Conservation (phyloP, 2,797 vertebrate species). For the Geotrypetes seraphini region DNA sequence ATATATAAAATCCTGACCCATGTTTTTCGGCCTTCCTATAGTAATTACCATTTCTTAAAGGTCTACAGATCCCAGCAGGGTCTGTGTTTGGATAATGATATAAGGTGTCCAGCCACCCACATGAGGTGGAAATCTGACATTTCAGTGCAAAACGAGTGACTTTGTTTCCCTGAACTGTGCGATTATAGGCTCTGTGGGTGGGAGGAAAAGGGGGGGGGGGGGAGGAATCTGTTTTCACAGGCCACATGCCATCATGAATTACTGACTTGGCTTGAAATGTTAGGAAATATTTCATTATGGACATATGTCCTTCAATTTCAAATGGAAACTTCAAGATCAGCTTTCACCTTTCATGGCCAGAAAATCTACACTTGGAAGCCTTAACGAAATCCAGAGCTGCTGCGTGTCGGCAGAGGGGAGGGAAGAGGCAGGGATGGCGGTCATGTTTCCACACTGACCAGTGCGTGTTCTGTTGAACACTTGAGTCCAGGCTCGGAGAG, state of each 20-base stretch:
- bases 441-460: neutral
- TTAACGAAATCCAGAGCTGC: conserved; percentile 13
- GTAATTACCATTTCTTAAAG: conserved; percentile 54
- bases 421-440: too few relatives aligned
- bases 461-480: too few relatives aligned
- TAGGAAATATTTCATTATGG: conserved; percentile 69
- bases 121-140: conserved; percentile 14
- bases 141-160: conserved; percentile 10
- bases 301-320: conserved; percentile 59
- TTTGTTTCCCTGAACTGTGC: conserved; percentile 26
- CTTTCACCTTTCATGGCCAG: conserved; percentile 36
- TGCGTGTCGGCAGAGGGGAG: too few relatives aligned
- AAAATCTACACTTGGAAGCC: conserved; percentile 11
- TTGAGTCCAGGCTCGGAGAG: too few relatives aligned
- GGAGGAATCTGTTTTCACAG: conserved; percentile 53
- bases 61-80: conserved; percentile 13
- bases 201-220: conserved; percentile 25
- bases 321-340: conserved; percentile 45
- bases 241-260: conserved; percentile 55
- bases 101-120: conserved; percentile 39
- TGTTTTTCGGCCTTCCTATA: conserved; percentile 56
- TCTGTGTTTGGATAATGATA: conserved; percentile 19
- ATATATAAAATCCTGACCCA: conserved; percentile 51
- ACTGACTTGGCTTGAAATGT: conserved; percentile 55
- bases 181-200: conserved; percentile 35